Evolutionary conservation across 2,113 vertebrate genomes (phyloP), one percentile per base, ranked within the genome.

Genomic region (Mastomys coucha): DNA sequence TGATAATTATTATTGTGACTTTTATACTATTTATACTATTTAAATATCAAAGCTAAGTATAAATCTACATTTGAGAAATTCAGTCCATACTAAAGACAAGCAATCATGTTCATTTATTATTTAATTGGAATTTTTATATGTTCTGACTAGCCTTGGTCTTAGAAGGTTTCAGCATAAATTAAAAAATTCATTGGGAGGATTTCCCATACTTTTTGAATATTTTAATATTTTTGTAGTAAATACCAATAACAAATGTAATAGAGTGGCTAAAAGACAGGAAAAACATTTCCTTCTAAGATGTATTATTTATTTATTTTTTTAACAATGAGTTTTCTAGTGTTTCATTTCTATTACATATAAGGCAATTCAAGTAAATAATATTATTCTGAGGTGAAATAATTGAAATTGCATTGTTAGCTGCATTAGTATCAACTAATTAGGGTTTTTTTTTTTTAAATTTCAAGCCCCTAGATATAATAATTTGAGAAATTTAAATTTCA

Each of bases 401-500:
- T 93, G 42, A 86, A 94, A 90, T 92, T 87, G 16, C 42, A 80
- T 65, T 97, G 42, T 87, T 39, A 77, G 28, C 88, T 86, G 33
- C 45, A 26, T 91, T 81, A 95, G n/a, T 81, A 94, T 13, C 45
- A 84, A 69, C 24, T 92, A 12, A 56, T 91, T 89, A 84, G 70
- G 63, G 3, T 75, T 49, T 72, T 85, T 49, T 72, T 85, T 85
- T 94, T 97, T 93, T 45, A 91, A 39, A 89, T 28, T 42, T 96
- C 7, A 89, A 94, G 42, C 56, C 72, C 10, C 78, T 92, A 75
- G 58, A 82, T 76, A 31, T 73, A 89, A 86, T 36, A 95, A 16
- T 93, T 39, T 77, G 94, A 94, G 86, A 87, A 95, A 76, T 96
- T 63, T 24, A 95, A 80, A 93, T 49, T 91, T 96, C 9, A 53